A percentile compares a stretch with the other conserved stretches of the same genome.
These are phyloP conservation scores for Spicauda simplicius DNA, from an alignment of 2,888 invertebrate species.

Conservation along the genomic window DNA sequence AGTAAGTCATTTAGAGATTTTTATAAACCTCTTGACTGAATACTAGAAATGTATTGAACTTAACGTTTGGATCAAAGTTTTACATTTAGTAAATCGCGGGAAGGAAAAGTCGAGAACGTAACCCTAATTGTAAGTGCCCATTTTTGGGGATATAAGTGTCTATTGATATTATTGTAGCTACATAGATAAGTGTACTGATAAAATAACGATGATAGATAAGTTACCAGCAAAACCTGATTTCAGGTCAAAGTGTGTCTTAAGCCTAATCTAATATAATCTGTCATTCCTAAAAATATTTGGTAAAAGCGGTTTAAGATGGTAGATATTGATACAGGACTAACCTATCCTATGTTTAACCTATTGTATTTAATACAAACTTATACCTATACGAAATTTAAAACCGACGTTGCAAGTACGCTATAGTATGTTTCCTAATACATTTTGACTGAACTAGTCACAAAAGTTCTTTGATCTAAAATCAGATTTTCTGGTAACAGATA, in stretches of 20 bases:
- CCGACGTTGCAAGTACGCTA: not conserved
- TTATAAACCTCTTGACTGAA: slow-evolving; percentile 19
- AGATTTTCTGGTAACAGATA: not conserved
- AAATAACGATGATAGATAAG: slow-evolving; percentile 15
- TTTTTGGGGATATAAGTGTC: slow-evolving; percentile 18
- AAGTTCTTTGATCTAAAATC: not conserved
- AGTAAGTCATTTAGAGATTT: slow-evolving; percentile 19
- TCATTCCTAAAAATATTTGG: too few relatives aligned
- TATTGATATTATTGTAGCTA: slow-evolving; percentile 8
- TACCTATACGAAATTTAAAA: too few relatives aligned
- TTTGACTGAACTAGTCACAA: not conserved
- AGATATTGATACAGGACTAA: too few relatives aligned
- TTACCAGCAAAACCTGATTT: not conserved
- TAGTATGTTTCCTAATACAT: not conserved
- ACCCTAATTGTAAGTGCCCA: slow-evolving; percentile 2
- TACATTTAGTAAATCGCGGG: not conserved
- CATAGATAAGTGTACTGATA: slow-evolving; percentile 7
- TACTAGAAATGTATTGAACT: slow-evolving; percentile 6
- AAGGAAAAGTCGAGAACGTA: not conserved
- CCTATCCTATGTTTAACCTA: too few relatives aligned
- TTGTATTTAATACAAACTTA: too few relatives aligned
- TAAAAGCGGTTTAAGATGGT: too few relatives aligned
- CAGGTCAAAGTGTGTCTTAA: not conserved
- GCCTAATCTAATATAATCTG: too few relatives aligned
- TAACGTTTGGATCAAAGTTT: slow-evolving; percentile 15